Base-by-base conservation (phyloP, 2,888 invertebrate genomes). In the Pyralis farinalis region DNA sequence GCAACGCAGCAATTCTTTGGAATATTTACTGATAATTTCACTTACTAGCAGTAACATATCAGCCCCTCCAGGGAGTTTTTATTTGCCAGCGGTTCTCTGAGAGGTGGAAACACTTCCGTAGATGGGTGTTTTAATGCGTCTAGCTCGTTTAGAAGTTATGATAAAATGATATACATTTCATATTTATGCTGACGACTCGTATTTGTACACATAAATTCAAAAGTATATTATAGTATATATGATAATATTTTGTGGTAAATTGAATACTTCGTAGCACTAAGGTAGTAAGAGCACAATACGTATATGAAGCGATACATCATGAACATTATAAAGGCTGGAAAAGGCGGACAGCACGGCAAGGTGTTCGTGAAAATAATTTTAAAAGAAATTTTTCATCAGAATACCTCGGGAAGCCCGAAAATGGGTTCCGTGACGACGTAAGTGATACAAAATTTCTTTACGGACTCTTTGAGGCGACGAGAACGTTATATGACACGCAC, bases 291-390 rank as follows among this genome's bases (percentile, higher is more conserved):
- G 68, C 69, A 75, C 70, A 76, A 72, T 71, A 62, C 63, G 61
- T 51, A 64, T 60, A 64, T 46, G 53, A 47, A 50, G 62, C 65
- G 50, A 78, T 81, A 72, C 75, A 75, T 80, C 74, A 76, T 57
- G 58, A 52, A 63, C 62, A 70, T 66, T 74, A 74, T 76, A 63
- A 62, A 58, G 54, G 55, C 47, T 55, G 64, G 47, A 25, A 52
- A 60, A 52, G 54, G 52, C 51, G 55, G 47, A 48, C 49, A 43
- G 49, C 42, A 44, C 43, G 51, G 48, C 51, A 55, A 47, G 58
- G 53, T 55, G 57, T 55, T 55, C 53, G 43, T 51, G 51, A 62
- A 75, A 70, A 65, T 70, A 69, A 73, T 74, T 74, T 71, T 52
- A 60, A 48, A 58, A 58, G 58, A 58, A 51, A 56, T 58, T 61